Evolutionary conservation across 2,113 vertebrate genomes (phyloP).

Genomic region (Erinaceus europaeus): DNA sequence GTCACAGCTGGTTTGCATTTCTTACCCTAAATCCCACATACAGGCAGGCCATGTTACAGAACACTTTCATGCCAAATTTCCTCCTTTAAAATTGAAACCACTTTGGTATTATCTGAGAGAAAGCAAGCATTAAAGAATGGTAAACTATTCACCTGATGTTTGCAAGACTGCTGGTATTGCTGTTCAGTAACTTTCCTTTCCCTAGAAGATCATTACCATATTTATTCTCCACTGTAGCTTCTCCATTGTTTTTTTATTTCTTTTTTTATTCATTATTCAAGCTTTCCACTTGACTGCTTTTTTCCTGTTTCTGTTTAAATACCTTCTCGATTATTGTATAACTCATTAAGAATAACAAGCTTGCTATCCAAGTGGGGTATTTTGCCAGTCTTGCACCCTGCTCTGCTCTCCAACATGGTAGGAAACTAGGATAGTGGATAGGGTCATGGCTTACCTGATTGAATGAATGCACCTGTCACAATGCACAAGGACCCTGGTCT

Average conservation of each 20-base stretch:
- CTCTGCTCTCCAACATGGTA: too few species aligned
- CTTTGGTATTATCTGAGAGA: slow-evolving; percentile 54
- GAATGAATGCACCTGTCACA: too few species aligned
- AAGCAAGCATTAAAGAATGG: slow-evolving; percentile 13
- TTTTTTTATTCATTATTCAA: neutral
- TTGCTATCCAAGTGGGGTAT: neutral
- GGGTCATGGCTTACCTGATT: too few species aligned
- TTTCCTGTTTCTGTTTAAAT: neutral
- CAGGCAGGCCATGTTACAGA: slow-evolving; percentile 66
- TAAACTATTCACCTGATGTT: slow-evolving; percentile 36
- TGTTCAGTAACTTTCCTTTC: neutral
- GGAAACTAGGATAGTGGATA: too few species aligned
- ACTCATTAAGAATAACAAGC: neutral
- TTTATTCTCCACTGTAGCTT: neutral
- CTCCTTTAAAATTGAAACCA: slow-evolving; percentile 64
- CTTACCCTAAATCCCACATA: slow-evolving; percentile 64
- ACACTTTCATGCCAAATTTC: slow-evolving; percentile 69
- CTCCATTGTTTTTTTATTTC: neutral
- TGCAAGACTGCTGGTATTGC: neutral
- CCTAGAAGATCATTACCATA: neutral
- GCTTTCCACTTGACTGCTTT: neutral
- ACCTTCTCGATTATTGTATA: neutral
- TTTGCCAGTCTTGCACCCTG: neutral
- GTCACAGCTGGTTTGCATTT: slow-evolving; percentile 75
- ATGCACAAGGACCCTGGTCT: too few species aligned